Percentiles rank a stretch among this genome's conserved stretches.
phyloP scores from a whole-genome alignment of 92 coral and sea anemone genomes.

The Palythoa caribaeorum region DNA sequence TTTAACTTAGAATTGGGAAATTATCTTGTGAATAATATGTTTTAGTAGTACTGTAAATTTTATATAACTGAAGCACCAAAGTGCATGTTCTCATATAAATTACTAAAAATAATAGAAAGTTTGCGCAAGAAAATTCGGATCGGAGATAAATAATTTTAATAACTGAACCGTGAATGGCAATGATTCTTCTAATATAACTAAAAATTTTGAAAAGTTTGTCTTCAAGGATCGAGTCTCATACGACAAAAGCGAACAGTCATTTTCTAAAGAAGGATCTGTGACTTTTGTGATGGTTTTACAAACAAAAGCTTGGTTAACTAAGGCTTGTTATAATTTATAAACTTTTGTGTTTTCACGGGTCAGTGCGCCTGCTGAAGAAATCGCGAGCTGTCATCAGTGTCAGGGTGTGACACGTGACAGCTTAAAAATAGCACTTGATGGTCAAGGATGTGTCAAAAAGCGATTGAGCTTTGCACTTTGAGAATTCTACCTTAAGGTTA shows the following conservation, averaged over 20 bases:
- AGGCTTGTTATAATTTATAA: not conserved
- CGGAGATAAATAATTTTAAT: not conserved
- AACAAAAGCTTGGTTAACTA: not conserved
- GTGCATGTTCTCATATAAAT: not conserved
- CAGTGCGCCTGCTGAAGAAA: conserved; percentile 5
- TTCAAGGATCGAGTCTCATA: not conserved
- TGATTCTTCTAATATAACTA: not conserved
- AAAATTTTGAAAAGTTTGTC: not conserved
- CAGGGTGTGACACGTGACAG: conserved; percentile 19
- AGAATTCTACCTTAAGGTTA: too few species aligned
- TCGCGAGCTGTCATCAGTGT: conserved; percentile 14
- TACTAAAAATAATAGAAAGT: not conserved
- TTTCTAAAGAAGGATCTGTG: not conserved
- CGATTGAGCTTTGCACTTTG: too few species aligned
- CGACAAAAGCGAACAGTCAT: not conserved
- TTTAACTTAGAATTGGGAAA: too few species aligned
- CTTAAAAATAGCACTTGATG: not conserved
- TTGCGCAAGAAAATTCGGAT: not conserved
- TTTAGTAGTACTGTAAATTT: too few species aligned
- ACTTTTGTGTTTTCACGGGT: conserved; percentile 4
- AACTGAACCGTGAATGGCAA: not conserved
- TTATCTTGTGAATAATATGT: too few species aligned
- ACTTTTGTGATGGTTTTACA: not conserved
- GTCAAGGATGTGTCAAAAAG: not conserved
- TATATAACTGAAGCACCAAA: not conserved